Evolutionary conservation across 2,797 vertebrate species (phyloP).

Genomic region (Pelochelys cantorii): DNA sequence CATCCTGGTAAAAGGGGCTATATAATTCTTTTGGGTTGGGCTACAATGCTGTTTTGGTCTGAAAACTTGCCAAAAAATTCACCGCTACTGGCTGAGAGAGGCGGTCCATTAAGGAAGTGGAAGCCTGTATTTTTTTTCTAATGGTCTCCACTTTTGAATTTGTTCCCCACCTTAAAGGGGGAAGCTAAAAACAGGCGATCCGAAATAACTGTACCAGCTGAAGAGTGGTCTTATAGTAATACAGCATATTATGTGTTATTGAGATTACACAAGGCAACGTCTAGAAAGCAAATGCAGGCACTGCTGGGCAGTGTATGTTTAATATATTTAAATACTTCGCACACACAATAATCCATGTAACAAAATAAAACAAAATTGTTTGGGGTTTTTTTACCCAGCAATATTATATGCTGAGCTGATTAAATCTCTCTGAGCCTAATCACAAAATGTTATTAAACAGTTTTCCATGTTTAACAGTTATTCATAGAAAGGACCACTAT

Average conservation of each 20-base stretch:
- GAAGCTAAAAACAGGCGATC: background rate
- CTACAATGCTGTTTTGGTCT: background rate
- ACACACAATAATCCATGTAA: background rate
- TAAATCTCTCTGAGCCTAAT: slow-evolving; percentile 73
- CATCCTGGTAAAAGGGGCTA: accelerated
- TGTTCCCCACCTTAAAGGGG: background rate
- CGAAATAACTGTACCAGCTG: background rate
- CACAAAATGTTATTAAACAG: slow-evolving; percentile 76
- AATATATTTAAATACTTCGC: accelerated
- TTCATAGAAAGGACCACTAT: slow-evolving; percentile 77
- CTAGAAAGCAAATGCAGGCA: background rate
- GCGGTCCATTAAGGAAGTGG: background rate
- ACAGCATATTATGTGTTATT: accelerated
- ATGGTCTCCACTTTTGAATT: background rate
- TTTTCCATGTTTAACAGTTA: slow-evolving; percentile 77
- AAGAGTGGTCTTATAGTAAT: background rate
- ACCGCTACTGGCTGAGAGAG: accelerated
- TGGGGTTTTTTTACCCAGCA: background rate
- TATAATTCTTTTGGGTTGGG: accelerated
- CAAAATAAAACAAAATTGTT: background rate
- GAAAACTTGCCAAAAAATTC: background rate
- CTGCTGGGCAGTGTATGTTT: background rate
- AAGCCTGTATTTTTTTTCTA: accelerated
- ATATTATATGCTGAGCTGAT: slow-evolving; percentile 49
- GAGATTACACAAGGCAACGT: background rate